Evolutionary conservation across 2,888 invertebrate species (phyloP), one percentile per base, ranked within the genome.

Genomic region (Zelleria hepariella): DNA sequence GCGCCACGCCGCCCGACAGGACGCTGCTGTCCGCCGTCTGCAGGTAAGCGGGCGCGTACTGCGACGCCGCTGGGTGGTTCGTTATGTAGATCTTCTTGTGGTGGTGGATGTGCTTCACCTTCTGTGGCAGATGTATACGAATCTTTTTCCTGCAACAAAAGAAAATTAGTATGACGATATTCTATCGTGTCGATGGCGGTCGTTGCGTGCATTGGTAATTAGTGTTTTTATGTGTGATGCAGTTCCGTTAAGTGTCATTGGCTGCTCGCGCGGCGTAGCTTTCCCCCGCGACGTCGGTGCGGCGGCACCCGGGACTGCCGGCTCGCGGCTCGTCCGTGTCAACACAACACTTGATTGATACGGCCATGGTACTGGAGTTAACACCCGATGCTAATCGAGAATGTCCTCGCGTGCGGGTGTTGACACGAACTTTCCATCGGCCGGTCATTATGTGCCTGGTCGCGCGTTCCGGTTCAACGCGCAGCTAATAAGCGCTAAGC

Each of bases 71-170:
- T 62, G 86, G 81, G 69, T 89, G 86, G 69, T 89, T 86, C 63
- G 89, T 89, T 63, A 89, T 89, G 66, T 89, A 89, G 67, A 89
- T 82, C 72, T 89, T 89, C 78, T 89, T 89, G 65, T 89, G 89
- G 68, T 89, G 89, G 70, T 89, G 88, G 71, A 89, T 89, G 68
- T 89, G 89, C 77, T 88, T 89, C 75, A 89, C 89, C 72, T 86
- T 86, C 78, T 89, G 88, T 70, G 89, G 89, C 78, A 89, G 85
- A 79, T 89, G 89, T 75, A 89, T 89, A 75, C 88, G 88, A 73
- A 89, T 89, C 78, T 89, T 89, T 80, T 89, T 89, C 76, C 89
- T 89, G 86, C 59, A 88, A 88, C 85, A 86, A 86, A 67, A 76
- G 65, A 71, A 72, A 77, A 75, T 72, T 73, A 74, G 68, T 76